phyloP scores from a whole-genome alignment of 2,113 vertebrate species.

The Platycercus adscitus region DNA sequence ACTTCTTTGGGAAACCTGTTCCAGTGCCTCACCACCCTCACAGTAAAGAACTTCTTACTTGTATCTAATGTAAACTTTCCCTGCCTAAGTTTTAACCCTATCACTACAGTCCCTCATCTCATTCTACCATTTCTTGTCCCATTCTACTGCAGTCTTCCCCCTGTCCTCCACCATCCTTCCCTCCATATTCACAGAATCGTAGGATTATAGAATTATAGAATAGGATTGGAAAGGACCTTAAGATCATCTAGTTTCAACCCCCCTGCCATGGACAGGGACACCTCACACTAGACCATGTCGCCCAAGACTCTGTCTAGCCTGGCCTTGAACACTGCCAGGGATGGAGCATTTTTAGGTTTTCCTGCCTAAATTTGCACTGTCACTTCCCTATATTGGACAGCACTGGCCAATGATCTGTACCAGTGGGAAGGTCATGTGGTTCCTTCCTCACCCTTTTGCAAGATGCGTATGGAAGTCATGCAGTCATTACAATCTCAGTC shows the following conservation, averaged over 20 bases:
- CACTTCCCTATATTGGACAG: not conserved
- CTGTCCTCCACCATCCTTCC: not conserved
- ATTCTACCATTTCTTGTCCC: not conserved
- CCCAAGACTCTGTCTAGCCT: not conserved
- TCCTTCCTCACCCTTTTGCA: not conserved
- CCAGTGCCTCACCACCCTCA: not conserved
- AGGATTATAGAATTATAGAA: not conserved
- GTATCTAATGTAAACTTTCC: not conserved
- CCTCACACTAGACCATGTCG: not conserved
- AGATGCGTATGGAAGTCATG: not conserved
- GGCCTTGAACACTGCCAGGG: not conserved
- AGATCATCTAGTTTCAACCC: not conserved
- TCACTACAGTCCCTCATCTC: not conserved
- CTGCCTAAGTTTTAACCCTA: not conserved
- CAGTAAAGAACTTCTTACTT: not conserved
- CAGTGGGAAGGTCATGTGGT: not conserved
- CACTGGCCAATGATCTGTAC: not conserved
- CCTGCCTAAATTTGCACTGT: not conserved
- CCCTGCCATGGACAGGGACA: not conserved
- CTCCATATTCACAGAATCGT: not conserved
- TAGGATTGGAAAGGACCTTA: not conserved
- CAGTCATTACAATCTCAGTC: not conserved
- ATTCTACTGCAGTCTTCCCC: not conserved
- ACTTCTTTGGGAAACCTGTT: not conserved
- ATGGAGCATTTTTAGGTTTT: not conserved